Percentiles rank a stretch among this genome's conserved stretches.
Evolutionary conservation across 2,888 invertebrate genomes (phyloP).

Genomic region (Hirtodrosophila cameraria): DNA sequence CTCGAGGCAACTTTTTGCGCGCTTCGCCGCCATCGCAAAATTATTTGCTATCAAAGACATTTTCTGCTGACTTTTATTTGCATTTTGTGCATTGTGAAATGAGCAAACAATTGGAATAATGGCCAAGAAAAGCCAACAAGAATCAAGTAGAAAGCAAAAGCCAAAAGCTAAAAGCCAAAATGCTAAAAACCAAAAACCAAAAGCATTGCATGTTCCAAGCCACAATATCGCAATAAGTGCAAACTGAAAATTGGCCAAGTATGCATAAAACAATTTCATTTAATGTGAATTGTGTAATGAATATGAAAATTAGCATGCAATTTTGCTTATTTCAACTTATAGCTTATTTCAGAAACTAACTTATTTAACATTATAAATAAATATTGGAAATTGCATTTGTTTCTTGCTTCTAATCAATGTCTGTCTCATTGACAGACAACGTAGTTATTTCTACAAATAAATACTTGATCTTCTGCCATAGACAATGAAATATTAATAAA

Average conservation of each 20-base stretch:
- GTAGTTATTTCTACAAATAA: background rate
- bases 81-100: constrained; percentile 69
- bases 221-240: constrained; percentile 26
- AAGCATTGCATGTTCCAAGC: constrained; percentile 31
- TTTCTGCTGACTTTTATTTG: constrained; percentile 63
- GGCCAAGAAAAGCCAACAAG: constrained; percentile 24
- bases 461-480: background rate
- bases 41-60: constrained; percentile 60
- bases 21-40: constrained; percentile 39
- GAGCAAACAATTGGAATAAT: constrained; percentile 73
- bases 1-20: constrained; percentile 60
- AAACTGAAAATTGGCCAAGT: constrained; percentile 24
- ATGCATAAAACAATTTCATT: constrained; percentile 27
- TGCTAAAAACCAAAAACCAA: constrained; percentile 24
- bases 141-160: constrained; percentile 12
- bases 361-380: constrained; percentile 1
- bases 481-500: background rate
- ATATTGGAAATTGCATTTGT: constrained; percentile 3
- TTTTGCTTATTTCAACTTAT: constrained; percentile 2
- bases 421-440: too few relatives aligned
- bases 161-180: constrained; percentile 16
- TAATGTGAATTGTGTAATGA: constrained; percentile 13
- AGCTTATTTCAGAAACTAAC: constrained; percentile 6
- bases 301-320: constrained; percentile 38
- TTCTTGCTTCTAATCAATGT: background rate